Conservation (phyloP, 2,113 vertebrate species). For the Candoia aspera region DNA sequence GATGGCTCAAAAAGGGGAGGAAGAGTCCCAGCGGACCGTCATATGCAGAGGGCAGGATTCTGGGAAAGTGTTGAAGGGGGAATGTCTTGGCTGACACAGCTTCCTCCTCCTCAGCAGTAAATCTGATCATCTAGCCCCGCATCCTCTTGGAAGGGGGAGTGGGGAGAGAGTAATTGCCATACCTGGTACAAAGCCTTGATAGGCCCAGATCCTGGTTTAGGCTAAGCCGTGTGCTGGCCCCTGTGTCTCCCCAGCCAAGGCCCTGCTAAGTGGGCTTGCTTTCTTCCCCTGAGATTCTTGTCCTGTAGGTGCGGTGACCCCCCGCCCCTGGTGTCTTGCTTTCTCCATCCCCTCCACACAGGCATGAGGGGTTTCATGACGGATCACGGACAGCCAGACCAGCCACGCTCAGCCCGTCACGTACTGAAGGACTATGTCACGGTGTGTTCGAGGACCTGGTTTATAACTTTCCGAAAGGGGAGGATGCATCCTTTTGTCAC, state of each 20-base stretch:
- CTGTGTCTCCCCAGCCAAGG: not conserved
- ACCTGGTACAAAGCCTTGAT: too few relatives aligned
- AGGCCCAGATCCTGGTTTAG: not conserved
- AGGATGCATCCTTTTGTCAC: not conserved
- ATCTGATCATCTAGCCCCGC: too few relatives aligned
- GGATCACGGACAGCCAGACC: constrained; percentile 92
- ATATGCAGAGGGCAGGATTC: not conserved
- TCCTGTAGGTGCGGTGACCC: not conserved
- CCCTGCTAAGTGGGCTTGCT: too few relatives aligned
- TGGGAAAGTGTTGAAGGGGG: not conserved
- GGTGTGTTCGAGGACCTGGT: constrained; percentile 68
- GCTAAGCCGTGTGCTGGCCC: not conserved
- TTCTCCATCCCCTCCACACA: constrained; percentile 65
- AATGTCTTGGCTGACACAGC: too few relatives aligned
- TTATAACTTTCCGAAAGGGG: not conserved
- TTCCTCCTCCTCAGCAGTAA: too few relatives aligned
- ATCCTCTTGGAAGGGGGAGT: too few relatives aligned
- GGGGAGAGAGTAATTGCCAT: too few relatives aligned
- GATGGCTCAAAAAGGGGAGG: not conserved
- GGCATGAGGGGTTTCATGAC: constrained; percentile 98
- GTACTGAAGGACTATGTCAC: constrained; percentile 93
- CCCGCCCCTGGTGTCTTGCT: not conserved
- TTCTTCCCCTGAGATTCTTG: not conserved
- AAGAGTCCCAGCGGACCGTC: not conserved
- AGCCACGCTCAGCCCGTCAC: constrained; percentile 90